Conservation (phyloP, 2,888 invertebrate genomes). For the Siphlonurus alternatus region DNA sequence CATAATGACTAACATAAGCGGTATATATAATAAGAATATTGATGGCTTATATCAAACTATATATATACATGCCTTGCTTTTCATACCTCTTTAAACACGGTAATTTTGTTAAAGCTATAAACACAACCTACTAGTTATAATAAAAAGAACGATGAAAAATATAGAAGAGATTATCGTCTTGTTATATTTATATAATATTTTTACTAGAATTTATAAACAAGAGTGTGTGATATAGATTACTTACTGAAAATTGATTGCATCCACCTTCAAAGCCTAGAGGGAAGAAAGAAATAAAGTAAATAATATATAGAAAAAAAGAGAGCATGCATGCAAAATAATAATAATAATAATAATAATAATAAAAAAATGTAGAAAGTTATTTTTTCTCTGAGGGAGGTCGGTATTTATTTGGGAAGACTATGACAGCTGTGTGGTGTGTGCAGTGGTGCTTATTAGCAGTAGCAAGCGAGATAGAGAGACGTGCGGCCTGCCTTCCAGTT, state of each 20-base stretch:
- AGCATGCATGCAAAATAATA: not conserved
- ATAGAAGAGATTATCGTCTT: not conserved
- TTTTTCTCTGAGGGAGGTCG: not conserved
- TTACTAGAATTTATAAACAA: no score
- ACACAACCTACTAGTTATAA: not conserved
- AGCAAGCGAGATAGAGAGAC: not conserved
- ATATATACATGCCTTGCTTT: not conserved
- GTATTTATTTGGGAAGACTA: not conserved
- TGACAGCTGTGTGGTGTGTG: not conserved
- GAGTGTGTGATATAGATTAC: no score
- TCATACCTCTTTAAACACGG: not conserved
- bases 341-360: not conserved
- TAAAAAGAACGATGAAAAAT: not conserved
- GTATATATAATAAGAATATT: not conserved
- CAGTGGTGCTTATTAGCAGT: not conserved
- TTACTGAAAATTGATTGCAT: no score
- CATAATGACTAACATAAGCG: no score
- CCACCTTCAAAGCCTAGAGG: no score
- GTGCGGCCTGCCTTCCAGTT: not conserved
- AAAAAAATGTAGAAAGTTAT: not conserved
- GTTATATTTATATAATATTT: no score
- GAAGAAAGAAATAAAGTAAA: not conserved
- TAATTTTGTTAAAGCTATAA: not conserved
- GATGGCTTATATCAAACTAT: not conserved
- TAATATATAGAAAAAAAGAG: not conserved